Evolutionary conservation across 1,140 invertebrate species (phyloP).

Genomic region (Ericerus pela): DNA sequence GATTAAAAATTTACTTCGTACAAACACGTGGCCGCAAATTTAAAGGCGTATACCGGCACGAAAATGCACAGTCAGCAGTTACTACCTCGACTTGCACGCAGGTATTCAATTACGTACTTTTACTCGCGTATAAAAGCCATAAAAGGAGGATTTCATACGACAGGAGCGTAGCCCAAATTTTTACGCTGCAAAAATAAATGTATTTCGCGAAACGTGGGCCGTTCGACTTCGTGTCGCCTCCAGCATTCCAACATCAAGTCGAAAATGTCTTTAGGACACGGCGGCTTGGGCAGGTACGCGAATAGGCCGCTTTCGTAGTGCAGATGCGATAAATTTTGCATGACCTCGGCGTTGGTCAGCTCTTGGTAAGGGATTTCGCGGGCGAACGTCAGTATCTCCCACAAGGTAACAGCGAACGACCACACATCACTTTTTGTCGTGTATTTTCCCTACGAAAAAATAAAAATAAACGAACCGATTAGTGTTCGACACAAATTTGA

Average conservation of each 20-base stretch:
- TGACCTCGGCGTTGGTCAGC: slow-evolving; percentile 50
- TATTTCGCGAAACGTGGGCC: slow-evolving; percentile 74
- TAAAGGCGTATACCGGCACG: no score
- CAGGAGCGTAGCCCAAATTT: slow-evolving; percentile 53
- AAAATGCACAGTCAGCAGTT: no score
- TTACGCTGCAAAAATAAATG: slow-evolving; percentile 74
- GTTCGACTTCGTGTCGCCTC: slow-evolving; percentile 56
- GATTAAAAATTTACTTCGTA: no score
- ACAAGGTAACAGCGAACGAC: slow-evolving; percentile 51
- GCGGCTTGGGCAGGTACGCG: slow-evolving; percentile 44
- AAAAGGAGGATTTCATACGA: not conserved
- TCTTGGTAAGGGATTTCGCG: slow-evolving; percentile 55
- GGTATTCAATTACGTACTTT: no score
- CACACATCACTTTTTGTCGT: slow-evolving; percentile 36
- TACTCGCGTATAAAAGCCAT: not conserved
- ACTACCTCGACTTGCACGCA: no score
- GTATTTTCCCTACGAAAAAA: slow-evolving; percentile 35
- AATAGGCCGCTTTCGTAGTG: slow-evolving; percentile 42
- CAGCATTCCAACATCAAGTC: slow-evolving; percentile 84
- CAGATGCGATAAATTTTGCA: slow-evolving; percentile 51
- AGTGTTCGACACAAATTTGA: no score
- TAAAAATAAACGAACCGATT: no score
- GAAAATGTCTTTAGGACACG: slow-evolving; percentile 60
- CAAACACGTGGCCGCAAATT: no score
- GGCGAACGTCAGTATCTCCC: slow-evolving; percentile 60